Base-by-base conservation (phyloP, 2,888 invertebrate genomes). In the Acleris cristana region DNA sequence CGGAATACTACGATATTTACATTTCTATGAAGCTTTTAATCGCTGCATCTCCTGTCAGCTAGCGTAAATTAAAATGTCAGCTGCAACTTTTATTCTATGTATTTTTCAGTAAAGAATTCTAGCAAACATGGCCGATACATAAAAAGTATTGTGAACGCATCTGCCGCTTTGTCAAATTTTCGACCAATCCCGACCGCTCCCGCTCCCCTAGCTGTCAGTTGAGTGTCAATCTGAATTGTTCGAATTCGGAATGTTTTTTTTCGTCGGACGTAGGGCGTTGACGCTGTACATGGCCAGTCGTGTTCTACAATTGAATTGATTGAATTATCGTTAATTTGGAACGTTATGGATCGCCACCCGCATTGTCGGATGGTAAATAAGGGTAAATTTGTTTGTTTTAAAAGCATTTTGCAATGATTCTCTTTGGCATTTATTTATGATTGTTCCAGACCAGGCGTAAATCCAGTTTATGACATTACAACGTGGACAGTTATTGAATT, bases 181-280 rank as follows among this genome's bases (percentile, higher is more conserved):
- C 86, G 79, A 82, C 91, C 92, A 91, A 92, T 91, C 74, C 84
- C 80, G 73, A 72, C 79, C 81, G 73, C 76, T 88, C 87, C 84
- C 84, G 89, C 86, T 89, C 91, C 92, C 92, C 92, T 90, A 84
- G 87, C 90, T 90, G 92, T 90, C 91, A 91, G 80, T 87, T 86
- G 83, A 80, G 85, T 87, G 88, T 77, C 79, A 77, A 70, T 86
- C 84, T 74, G 74, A 89, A 88, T 84, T 84, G 84, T 86, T 83
- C 79, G 81, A 83, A 83, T 83, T 87, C 85, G 80, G 84, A 83
- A 85, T 87, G 85, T 85, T 85, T 82, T 86, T 87, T 87, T 88
- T 88, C 82, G n/a, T n/a, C 75, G 72, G 72, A 75, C 74, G 75
- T 80, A 87, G 91, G 91, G 91, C 92, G 91, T 90, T 88, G 89